Evolutionary conservation across 2,113 vertebrate species (phyloP).

Genomic region (Prinia subflava): DNA sequence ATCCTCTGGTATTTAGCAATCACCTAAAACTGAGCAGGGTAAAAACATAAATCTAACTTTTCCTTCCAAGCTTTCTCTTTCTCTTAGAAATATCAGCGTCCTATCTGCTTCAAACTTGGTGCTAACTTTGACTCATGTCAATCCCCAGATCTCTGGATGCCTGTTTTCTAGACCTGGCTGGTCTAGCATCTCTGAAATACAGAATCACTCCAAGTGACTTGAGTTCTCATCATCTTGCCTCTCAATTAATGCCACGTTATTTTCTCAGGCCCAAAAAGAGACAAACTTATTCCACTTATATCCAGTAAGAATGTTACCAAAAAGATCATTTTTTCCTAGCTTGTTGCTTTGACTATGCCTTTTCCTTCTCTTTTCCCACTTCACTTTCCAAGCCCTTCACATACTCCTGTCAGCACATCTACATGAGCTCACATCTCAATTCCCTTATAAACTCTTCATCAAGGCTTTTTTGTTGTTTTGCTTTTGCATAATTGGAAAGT

Average conservation of each 20-base stretch:
- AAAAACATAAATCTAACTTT: neutral
- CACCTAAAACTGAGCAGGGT: neutral
- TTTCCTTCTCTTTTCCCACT: neutral
- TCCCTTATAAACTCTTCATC: neutral
- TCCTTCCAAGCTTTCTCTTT: neutral
- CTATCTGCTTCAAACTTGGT: neutral
- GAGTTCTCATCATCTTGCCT: neutral
- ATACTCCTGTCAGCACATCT: neutral
- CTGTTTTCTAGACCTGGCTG: neutral
- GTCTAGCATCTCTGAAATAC: neutral
- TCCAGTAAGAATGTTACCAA: neutral
- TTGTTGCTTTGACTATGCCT: neutral
- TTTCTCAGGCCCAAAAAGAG: neutral
- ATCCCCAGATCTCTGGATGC: neutral
- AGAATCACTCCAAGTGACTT: neutral
- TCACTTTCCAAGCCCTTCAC: neutral
- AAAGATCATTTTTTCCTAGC: accelerated
- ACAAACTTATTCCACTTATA: neutral
- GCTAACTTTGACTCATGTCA: neutral
- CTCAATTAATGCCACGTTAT: neutral
- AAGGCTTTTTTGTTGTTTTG: neutral
- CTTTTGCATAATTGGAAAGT: neutral
- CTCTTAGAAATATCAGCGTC: neutral
- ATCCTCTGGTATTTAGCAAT: neutral
- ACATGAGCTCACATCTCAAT: neutral